Evolutionary conservation across 2,797 vertebrate genomes (phyloP).

Genomic region (Denticeps clupeoides): DNA sequence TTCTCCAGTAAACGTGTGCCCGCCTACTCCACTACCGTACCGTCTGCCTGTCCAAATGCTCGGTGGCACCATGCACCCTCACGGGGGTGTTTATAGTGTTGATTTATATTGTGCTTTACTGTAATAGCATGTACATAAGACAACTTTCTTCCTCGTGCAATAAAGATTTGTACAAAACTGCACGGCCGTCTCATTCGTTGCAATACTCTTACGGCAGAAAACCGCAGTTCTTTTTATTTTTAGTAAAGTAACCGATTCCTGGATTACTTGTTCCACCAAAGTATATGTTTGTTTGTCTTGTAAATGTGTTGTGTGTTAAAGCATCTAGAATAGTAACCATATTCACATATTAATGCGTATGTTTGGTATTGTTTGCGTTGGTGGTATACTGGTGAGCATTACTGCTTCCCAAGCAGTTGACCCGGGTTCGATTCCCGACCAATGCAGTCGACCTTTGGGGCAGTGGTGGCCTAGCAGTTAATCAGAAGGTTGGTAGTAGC

Average conservation of each 20-base stretch:
- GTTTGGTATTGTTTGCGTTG: too few relatives aligned
- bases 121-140: slow-evolving; percentile 58
- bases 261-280: too few relatives aligned
- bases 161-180: slow-evolving; percentile 53
- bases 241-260: too few relatives aligned
- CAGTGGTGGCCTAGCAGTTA: too few relatives aligned
- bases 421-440: slow-evolving; percentile 18
- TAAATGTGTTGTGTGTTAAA: too few relatives aligned
- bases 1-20: slow-evolving; percentile 61
- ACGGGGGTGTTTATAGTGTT: slow-evolving; percentile 48
- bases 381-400: slow-evolving; percentile 18
- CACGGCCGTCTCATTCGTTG: background rate
- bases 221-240: background rate
- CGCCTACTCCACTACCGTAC: slow-evolving; percentile 66
- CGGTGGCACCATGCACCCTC: slow-evolving; percentile 41
- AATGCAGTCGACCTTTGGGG: too few relatives aligned
- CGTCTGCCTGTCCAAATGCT: slow-evolving; percentile 45
- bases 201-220: background rate
- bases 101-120: slow-evolving; percentile 49
- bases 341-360: too few relatives aligned
- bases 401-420: slow-evolving; percentile 20
- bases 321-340: too few relatives aligned
- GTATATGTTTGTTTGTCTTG: too few relatives aligned
- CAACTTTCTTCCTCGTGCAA: slow-evolving; percentile 45
- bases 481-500: too few relatives aligned